Evolutionary conservation across 2,113 vertebrate genomes (phyloP), one percentile per base, ranked within the genome.

Genomic region (Oreochromis spilurus): DNA sequence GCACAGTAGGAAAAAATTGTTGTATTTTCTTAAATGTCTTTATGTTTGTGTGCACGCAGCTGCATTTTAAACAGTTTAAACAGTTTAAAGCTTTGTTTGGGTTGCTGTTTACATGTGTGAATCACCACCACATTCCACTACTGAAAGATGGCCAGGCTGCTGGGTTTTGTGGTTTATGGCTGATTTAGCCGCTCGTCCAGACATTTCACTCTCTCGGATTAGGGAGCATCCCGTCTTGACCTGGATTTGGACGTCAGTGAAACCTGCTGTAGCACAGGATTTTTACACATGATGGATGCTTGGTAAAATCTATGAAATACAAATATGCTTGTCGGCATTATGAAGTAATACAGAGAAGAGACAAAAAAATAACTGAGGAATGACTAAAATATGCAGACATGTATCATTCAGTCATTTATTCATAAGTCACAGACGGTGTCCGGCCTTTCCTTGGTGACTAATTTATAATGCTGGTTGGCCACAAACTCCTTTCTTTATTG

Each of bases 181-280:
- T 85, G 92, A 91, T 90, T 89, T 86, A 94, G 81, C 86, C 24
- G 53, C 86, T 81, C 5, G 12, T 70, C 67, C 65, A 87, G 17
- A 84, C 81, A 17, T 75, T 86, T 85, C 86, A 43, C 84, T 87
- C 82, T 31, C 79, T n/a, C 14, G 50, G 92, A 95, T 95, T 94
- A 95, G 36, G 65, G 40, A 84, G 85, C 84, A 82, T 91, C 87
- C 84, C 12, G 21, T 92, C 93, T 94, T 94, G 92, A 95, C 94
- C 95, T 93, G 89, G 85, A 93, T 95, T 86, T 75, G 16, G 38
- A 82, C 79, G 21, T 78, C 78, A 9, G 16, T 19, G 48, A 85
- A 65, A 38, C 91, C 84, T 82, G 72, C 87, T 94, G 91, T 57
- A 82, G 88, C 81, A 81, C 31, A 57, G 58, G 91, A 72, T 84